Evolutionary conservation across 2,888 invertebrate species (phyloP), one percentile per base, ranked within the genome.

Genomic region (Graphium colonna): DNA sequence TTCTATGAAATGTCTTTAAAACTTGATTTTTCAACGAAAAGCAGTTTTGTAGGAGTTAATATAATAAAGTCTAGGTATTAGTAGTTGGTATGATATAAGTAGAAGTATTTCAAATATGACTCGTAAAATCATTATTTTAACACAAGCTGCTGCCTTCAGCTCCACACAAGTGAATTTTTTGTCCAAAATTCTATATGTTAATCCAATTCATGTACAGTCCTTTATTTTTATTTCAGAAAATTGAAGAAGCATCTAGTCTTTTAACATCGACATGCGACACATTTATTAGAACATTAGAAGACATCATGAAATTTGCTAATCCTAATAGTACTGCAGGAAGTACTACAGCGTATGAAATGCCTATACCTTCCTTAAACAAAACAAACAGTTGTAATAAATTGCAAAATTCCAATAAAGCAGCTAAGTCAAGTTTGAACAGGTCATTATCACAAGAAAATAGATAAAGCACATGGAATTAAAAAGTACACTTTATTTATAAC

Each of bases 201-300:
- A n/a, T n/a, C n/a, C n/a, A n/a, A n/a, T n/a, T n/a, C n/a, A n/a
- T n/a, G n/a, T n/a, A n/a, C n/a, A n/a, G n/a, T 36, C 31, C 7
- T n/a, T 31, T 45, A 16, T 16, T n/a, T 12, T 16, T 49, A 28
- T 90, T 91, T 41, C 84, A 94, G 93, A 92, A 92, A 90, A 90
- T 94, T 70, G 91, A 93, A 69, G 95, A 95, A 77, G 93, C 93
- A 2, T 93, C 95, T 8, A 92, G 92, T 69, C 87, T 95, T 60
- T 80, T 96, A 33, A 92, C 93, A 56, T 94, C 94, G 39, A 96
- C 95, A 48, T 96, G 95, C 90, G 95, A 96, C 82, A 95, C 95
- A 28, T 95, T 96, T 77, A 95, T 95, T 60, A 91, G 93, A 73
- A 95, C 95, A 16, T 85, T 96, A 64, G 95, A 96, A 79, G 95